These are phyloP conservation scores for Tauraco hartlaubi DNA, from an alignment of 2,797 vertebrate species.

Conservation along the genomic window DNA sequence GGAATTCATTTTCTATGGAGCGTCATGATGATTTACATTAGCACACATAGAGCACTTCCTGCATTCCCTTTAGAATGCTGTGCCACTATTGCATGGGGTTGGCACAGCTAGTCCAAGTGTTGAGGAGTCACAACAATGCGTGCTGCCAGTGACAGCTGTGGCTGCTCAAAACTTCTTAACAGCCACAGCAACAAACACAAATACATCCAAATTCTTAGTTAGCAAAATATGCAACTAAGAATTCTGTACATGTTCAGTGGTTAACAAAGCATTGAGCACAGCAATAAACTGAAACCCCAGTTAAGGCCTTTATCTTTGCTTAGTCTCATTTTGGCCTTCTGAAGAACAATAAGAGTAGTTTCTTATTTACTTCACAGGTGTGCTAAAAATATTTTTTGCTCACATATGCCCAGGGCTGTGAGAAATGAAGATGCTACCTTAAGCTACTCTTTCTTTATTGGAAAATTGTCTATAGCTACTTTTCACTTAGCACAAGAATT, in stretches of 20 bases:
- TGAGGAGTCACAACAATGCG: not conserved
- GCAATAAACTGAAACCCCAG: not conserved
- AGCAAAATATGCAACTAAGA: not conserved
- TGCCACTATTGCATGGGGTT: not conserved
- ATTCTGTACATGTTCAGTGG: not conserved
- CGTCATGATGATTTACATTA: not conserved
- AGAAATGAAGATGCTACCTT: not conserved
- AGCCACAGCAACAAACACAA: not conserved
- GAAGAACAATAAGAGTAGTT: not conserved
- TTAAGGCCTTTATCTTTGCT: not conserved
- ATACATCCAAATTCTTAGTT: not conserved
- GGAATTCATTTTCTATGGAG: not conserved
- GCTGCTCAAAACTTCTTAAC: not conserved
- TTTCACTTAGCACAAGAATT: not conserved
- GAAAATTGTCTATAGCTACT: not conserved
- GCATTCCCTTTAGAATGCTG: not conserved
- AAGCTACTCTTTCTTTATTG: not conserved
- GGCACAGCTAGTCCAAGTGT: not conserved
- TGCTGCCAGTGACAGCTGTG: not conserved
- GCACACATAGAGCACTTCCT: not conserved
- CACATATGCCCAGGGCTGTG: not conserved
- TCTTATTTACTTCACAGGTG: not conserved
- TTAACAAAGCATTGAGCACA: not conserved
- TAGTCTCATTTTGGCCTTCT: not conserved
- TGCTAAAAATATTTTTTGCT: not conserved